Evolutionary conservation across 2,113 vertebrate genomes (phyloP).

Genomic region (Callipepla squamata): DNA sequence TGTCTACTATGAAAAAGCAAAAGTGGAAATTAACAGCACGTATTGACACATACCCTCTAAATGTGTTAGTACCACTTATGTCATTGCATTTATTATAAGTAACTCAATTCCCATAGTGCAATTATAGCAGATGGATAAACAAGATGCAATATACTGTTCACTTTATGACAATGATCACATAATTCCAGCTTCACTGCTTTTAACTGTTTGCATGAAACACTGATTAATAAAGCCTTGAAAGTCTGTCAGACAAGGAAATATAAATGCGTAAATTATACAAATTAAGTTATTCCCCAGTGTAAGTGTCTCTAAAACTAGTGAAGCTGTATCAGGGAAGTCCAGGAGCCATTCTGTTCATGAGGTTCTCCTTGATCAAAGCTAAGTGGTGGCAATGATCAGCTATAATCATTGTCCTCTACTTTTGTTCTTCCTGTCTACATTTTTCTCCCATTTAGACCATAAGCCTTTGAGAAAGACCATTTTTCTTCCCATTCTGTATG

Average conservation of each 20-base stretch:
- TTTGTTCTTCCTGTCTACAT: neutral
- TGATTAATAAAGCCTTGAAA: constrained; percentile 43
- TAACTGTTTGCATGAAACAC: constrained; percentile 41
- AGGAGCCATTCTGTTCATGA: neutral
- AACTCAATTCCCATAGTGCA: constrained; percentile 42
- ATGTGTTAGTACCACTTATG: constrained; percentile 21
- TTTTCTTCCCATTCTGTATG: neutral
- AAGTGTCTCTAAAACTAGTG: neutral
- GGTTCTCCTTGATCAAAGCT: neutral
- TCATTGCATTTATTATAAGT: constrained; percentile 50
- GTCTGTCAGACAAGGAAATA: constrained; percentile 1
- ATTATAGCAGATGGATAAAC: constrained; percentile 66
- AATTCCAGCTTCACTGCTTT: constrained; percentile 50
- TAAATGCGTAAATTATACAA: neutral
- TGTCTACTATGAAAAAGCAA: neutral
- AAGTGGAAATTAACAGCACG: neutral
- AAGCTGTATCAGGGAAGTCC: neutral
- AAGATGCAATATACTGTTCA: constrained; percentile 56
- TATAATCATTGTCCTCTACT: neutral
- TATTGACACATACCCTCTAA: constrained; percentile 8
- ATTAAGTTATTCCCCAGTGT: neutral
- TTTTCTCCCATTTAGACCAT: neutral
- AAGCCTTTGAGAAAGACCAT: neutral
- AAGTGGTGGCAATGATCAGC: neutral
- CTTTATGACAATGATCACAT: constrained; percentile 51